Evolutionary conservation across 2,113 vertebrate genomes (phyloP), one percentile per base, ranked within the genome.

Genomic region (Neolamprologus sp.): DNA sequence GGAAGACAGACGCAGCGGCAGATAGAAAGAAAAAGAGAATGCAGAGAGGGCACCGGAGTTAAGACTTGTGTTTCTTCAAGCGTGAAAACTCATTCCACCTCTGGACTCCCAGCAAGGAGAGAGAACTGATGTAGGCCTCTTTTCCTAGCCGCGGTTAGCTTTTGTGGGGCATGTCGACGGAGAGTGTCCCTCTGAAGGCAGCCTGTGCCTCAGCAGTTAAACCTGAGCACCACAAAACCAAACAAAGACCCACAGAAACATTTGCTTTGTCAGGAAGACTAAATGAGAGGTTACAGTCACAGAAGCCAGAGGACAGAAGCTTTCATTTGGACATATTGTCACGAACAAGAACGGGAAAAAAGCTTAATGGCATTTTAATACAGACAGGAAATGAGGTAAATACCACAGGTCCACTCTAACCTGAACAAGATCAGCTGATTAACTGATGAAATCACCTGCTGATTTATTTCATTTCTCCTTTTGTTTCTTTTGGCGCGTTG

Each of bases 31-130:
- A 23, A 85, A 54, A 63, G 14, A n/a, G 23, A 82, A n/a, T 8
- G 16, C 58, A 33, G 35, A 14, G 89, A 91, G 91, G 91, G 92
- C 94, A 92, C 89, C 2, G 40, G 87, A 88, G 89, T 82, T 91
- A 87, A 88, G 93, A 91, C 88, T 84, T 13, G 82, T 88, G 92
- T 68, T 78, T 87, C 45, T 51, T 89, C 68, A 91, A 88, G 93
- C 90, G 55, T 93, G 88, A 93, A 94, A 95, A 93, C 92, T 93
- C 92, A 93, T 94, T 94, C 89, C 93, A 94, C 92, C 93, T 94
- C 90, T 92, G 84, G 88, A 91, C 92, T 91, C 83, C 86, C 26
- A 45, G 81, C 51, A 26, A 82, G 53, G 53, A 68, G 87, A 88
- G 60, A 35, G 68, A 71, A 58, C 80, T 16, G 21, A 86, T n/a